Evolutionary conservation across 1,140 invertebrate species (phyloP).

Genomic region (Drosophila santomea): DNA sequence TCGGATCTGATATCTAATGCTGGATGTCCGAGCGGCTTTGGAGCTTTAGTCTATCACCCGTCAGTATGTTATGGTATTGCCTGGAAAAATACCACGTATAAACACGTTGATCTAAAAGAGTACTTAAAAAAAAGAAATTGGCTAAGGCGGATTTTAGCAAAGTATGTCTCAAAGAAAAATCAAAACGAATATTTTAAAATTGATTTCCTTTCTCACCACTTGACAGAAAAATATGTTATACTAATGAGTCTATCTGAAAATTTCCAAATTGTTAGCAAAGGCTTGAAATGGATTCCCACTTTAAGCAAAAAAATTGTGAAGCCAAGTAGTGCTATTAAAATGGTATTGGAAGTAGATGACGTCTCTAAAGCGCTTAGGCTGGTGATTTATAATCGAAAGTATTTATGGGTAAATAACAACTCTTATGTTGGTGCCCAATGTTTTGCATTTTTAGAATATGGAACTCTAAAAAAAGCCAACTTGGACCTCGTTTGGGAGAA

Average conservation of each 20-base stretch:
- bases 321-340: constrained; percentile 39
- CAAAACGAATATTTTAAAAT: constrained; percentile 28
- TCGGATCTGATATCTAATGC: constrained; percentile 42
- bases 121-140: constrained; percentile 52
- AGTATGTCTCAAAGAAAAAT: constrained; percentile 3
- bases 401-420: constrained; percentile 58
- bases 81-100: not conserved
- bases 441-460: constrained; percentile 74
- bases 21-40: constrained; percentile 67
- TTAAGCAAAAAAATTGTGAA: constrained; percentile 17
- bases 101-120: constrained; percentile 15
- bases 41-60: constrained; percentile 54
- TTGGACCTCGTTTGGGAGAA: constrained; percentile 70
- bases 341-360: constrained; percentile 58
- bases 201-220: constrained; percentile 12
- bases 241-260: constrained; percentile 38
- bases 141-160: constrained; percentile 11
- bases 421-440: constrained; percentile 70
- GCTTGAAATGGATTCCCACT: constrained; percentile 14
- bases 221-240: constrained; percentile 18
- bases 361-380: constrained; percentile 49
- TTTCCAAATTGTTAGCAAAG: constrained; percentile 9
- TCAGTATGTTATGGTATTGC: constrained; percentile 56
- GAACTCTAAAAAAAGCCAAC: constrained; percentile 49
- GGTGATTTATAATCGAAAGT: constrained; percentile 66